Evolutionary conservation across 2,113 vertebrate species (phyloP), one percentile per base, ranked within the genome.

Genomic region (Antigone vipio): DNA sequence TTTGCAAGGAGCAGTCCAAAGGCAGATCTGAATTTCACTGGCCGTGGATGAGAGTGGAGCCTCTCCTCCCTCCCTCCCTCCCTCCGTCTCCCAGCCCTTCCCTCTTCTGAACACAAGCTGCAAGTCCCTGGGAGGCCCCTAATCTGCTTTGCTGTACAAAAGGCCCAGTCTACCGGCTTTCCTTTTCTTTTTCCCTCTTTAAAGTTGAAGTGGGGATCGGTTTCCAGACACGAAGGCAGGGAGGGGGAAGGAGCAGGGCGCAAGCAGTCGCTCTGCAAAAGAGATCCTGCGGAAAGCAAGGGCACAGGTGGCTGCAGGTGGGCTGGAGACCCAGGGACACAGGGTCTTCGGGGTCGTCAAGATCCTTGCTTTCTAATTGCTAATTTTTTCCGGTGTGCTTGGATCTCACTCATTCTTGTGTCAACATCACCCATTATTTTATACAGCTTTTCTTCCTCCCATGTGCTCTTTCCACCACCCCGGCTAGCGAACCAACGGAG

Each of bases 121-220:
- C 87, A 63, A 60, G 71, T 84, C 95, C 93, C 94, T 90, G 82
- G 72, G 89, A 93, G 95, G 95, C 89, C 91, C 92, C 95, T 96
- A 95, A 96, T 93, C 97, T 96, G 80, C 94, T 93, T 95, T 96
- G 80, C 64, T 64, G 72, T 78, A 95, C 89, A 97, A 93, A 96
- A 94, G 85, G 49, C 79, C 52, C 82, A 58, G 96, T 82, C 94
- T 97, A 69, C 49, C 55, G 91, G 58, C 89, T 89, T 95, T 94
- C 85, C 92, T 95, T 97, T 95, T 96, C 93, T 95, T 95, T 95
- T 62, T 81, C 64, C 67, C 88, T 91, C 56, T 94, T 94, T 94
- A 91, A 89, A 94, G 55, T 56, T 91, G 88, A 93, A 96, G 93
- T 74, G 85, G 79, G 93, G 93, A 96, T 96, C 88, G 6, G 88